phyloP scores from a whole-genome alignment of 1,140 invertebrate genomes.

The Octopus sinensis region DNA sequence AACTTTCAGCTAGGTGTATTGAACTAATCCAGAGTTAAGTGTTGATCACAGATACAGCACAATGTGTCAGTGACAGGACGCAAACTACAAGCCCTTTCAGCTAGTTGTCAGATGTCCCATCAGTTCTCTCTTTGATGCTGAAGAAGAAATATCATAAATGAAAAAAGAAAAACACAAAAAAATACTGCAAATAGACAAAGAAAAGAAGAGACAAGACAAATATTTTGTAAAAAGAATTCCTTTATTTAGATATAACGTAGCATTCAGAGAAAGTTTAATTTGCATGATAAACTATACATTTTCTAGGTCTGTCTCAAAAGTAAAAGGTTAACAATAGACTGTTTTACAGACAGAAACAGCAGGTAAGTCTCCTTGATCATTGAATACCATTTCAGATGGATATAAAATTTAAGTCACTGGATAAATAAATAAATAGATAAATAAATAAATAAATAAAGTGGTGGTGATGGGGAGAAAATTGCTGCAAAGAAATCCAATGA shows the following conservation, averaged over 20 bases:
- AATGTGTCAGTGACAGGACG: not conserved
- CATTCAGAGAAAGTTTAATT: constrained; percentile 7
- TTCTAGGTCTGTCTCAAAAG: constrained; percentile 7
- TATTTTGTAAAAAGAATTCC: constrained; percentile 12
- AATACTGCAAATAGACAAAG: not conserved
- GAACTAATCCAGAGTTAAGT: no score
- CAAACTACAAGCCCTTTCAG: not conserved
- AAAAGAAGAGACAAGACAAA: not conserved
- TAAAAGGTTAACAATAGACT: not conserved
- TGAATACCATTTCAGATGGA: no score
- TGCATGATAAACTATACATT: constrained; percentile 11
- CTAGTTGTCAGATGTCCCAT: not conserved
- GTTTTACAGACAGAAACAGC: no score
- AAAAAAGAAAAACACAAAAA: not conserved
- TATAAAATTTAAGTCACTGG: no score
- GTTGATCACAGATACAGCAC: not conserved
- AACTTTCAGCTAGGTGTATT: no score
- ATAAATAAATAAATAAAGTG: no score
- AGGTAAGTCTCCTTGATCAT: no score
- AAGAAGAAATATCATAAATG: not conserved
- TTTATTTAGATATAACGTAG: constrained; percentile 5
- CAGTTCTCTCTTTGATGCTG: not conserved
- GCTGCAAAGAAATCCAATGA: no score
- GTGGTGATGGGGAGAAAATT: no score
- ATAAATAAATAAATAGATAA: no score